These are phyloP conservation scores for Metaphire vulgaris DNA, from an alignment of 1,140 invertebrate genomes.

Conservation along the genomic window DNA sequence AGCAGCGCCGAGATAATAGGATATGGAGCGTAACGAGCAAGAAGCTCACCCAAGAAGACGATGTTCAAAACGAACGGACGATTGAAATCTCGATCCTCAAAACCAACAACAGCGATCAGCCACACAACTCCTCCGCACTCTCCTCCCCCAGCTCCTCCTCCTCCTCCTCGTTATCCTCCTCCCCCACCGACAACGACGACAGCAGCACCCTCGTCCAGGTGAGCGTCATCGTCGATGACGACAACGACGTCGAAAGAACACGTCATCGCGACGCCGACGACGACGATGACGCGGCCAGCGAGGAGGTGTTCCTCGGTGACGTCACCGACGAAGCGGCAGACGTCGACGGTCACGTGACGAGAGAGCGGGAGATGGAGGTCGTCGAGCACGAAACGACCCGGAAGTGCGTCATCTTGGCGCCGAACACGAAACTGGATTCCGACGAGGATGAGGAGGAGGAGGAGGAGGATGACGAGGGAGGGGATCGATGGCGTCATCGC, in stretches of 20 bases:
- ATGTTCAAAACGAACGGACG: too few species aligned
- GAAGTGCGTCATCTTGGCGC: not conserved
- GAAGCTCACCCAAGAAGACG: too few species aligned
- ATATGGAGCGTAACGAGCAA: too few species aligned
- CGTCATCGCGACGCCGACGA: not conserved
- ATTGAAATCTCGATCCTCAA: too few species aligned
- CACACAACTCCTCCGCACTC: too few species aligned
- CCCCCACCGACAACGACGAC: not conserved
- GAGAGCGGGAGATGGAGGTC: not conserved
- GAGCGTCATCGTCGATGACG: not conserved
- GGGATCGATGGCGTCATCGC: not conserved
- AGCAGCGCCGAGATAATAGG: too few species aligned
- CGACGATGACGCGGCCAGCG: not conserved
- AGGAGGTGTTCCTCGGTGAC: not conserved
- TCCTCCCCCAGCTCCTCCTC: too few species aligned
- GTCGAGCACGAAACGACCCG: not conserved
- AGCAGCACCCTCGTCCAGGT: not conserved
- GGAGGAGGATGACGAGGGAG: too few species aligned
- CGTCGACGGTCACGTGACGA: not conserved
- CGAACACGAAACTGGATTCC: not conserved
- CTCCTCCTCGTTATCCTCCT: too few species aligned
- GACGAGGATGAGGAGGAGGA: not conserved
- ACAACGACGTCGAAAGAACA: not conserved
- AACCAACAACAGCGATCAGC: too few species aligned
- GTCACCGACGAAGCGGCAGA: not conserved